Percentiles rank a stretch among this genome's conserved stretches.
Evolutionary conservation across 2,888 invertebrate genomes (phyloP).

Genomic region (Tinea trinotella): DNA sequence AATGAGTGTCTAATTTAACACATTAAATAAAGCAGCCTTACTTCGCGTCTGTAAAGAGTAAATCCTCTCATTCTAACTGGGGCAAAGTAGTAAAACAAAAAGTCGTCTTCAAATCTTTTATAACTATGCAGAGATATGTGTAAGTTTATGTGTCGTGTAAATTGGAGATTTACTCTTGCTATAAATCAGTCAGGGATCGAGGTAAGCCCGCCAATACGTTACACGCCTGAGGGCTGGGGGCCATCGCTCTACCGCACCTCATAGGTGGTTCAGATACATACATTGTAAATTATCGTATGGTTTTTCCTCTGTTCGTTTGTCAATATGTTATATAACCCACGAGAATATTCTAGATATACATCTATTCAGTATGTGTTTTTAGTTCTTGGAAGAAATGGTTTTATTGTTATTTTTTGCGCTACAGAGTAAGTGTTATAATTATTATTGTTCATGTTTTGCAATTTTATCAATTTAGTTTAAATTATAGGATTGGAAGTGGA

Average conservation of each 20-base stretch:
- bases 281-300: background rate
- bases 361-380: background rate
- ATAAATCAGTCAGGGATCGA: slow-evolving; percentile 66
- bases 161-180: slow-evolving; percentile 63
- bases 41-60: background rate
- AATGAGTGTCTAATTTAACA: background rate
- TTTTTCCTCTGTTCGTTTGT: background rate
- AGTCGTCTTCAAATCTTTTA: slow-evolving; percentile 13
- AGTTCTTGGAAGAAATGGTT: background rate
- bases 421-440: no score
- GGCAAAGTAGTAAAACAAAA: slow-evolving; percentile 15
- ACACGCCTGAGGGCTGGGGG: slow-evolving; percentile 25
- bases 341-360: no score
- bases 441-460: no score
- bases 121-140: slow-evolving; percentile 16
- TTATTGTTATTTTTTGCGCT: no score
- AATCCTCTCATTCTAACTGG: background rate
- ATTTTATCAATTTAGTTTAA: no score
- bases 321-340: background rate
- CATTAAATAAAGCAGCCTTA: background rate
- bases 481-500: no score
- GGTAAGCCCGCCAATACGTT: slow-evolving; percentile 63
- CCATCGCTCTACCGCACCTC: slow-evolving; percentile 5
- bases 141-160: slow-evolving; percentile 43
- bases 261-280: slow-evolving; percentile 3